These are phyloP conservation scores for Lottia gigantea DNA, from an alignment of 2,888 invertebrate species.

Conservation along the genomic window DNA sequence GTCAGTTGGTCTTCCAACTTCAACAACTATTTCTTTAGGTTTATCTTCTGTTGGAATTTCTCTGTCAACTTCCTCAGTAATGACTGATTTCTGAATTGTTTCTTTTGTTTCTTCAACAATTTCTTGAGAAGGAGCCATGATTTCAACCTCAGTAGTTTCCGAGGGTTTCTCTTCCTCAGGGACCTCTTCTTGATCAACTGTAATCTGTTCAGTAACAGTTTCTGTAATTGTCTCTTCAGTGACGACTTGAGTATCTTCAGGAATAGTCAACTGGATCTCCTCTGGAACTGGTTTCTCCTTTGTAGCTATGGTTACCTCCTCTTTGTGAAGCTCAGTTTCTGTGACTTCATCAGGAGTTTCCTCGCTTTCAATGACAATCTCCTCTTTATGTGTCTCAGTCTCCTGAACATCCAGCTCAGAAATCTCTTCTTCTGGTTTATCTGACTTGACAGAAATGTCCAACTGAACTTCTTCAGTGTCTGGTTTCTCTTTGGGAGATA, in stretches of 20 bases:
- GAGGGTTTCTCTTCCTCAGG: conserved; percentile 31
- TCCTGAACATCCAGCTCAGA: too few species aligned
- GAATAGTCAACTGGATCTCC: too few species aligned
- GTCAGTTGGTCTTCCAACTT: conserved; percentile 30
- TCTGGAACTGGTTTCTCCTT: too few species aligned
- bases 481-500: conserved; percentile 10
- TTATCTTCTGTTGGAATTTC: conserved; percentile 13
- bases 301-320: neutral
- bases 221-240: neutral
- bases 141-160: conserved; percentile 29
- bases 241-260: too few species aligned
- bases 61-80: conserved; percentile 33
- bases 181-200: neutral
- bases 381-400: too few species aligned
- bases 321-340: neutral
- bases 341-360: neutral
- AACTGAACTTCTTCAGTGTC: conserved; percentile 11
- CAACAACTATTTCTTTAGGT: conserved; percentile 33
- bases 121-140: conserved; percentile 32
- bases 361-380: too few species aligned
- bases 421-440: too few species aligned
- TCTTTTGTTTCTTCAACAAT: conserved; percentile 26
- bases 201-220: conserved; percentile 9
- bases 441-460: neutral
- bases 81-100: conserved; percentile 31